phyloP scores from a whole-genome alignment of 1,140 invertebrate species.

The Pantala flavescens region DNA sequence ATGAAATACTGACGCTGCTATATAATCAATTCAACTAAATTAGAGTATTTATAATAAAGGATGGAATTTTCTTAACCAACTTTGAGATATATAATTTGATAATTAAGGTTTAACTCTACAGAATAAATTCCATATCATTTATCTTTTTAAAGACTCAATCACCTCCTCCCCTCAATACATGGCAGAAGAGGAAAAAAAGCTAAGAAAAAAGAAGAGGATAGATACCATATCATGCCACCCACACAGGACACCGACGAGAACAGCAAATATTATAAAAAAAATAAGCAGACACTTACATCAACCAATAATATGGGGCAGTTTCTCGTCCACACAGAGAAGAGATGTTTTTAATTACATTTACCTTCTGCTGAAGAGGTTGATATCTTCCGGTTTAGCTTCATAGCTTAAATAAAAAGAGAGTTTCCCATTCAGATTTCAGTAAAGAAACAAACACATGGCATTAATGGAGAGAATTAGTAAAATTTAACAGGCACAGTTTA shows the following conservation, averaged over 20 bases:
- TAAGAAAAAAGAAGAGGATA: neutral
- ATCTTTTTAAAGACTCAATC: neutral
- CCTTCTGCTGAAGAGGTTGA: constrained; percentile 41
- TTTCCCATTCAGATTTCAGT: neutral
- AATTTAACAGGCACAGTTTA: no score
- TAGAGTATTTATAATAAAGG: no score
- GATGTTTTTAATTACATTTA: constrained; percentile 38
- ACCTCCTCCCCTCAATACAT: neutral
- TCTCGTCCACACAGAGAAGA: constrained; percentile 15
- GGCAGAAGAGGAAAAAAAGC: constrained; percentile 8
- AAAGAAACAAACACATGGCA: no score
- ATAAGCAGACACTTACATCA: constrained; percentile 20
- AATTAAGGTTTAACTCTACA: no score
- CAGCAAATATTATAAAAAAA: neutral
- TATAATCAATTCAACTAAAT: no score
- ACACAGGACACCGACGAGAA: constrained; percentile 7
- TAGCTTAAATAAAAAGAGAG: constrained; percentile 31
- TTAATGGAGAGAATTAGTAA: no score
- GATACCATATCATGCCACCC: constrained; percentile 7
- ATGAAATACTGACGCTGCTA: no score
- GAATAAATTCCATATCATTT: no score
- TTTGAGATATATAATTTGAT: no score
- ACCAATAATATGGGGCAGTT: constrained; percentile 14
- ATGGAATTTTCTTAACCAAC: no score
- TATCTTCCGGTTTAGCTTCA: constrained; percentile 33